phyloP scores from a whole-genome alignment of 1,140 invertebrate species.

The Trichonephila clavata region DNA sequence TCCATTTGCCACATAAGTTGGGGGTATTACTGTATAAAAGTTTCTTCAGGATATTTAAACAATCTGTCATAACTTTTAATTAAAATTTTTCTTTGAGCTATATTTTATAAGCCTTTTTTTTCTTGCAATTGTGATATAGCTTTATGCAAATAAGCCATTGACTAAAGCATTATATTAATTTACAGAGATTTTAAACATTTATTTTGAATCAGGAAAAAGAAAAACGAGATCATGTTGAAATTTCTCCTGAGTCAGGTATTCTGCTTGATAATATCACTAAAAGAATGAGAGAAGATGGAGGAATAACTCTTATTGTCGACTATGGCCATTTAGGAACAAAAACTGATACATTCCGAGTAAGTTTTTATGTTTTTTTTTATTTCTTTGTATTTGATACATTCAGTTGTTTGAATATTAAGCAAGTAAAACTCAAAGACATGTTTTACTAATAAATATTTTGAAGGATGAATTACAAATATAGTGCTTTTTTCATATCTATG shows the following conservation, averaged over 20 bases:
- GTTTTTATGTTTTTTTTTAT: not conserved
- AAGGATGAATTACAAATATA: no score
- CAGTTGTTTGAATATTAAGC: no score
- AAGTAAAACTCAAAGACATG: no score
- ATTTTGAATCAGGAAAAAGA: constrained; percentile 77
- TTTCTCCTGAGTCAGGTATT: constrained; percentile 88
- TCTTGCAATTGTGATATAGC: not conserved
- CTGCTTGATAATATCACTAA: constrained; percentile 88
- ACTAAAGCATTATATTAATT: not conserved
- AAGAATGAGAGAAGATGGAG: constrained; percentile 87
- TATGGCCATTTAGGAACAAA: constrained; percentile 96
- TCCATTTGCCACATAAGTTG: no score
- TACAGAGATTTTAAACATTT: not conserved
- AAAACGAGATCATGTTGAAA: constrained; percentile 86
- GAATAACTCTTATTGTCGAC: constrained; percentile 93
- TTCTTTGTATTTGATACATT: no score
- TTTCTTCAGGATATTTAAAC: not conserved
- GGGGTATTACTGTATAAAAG: no score
- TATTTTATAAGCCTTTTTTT: not conserved
- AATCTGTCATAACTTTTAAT: not conserved
- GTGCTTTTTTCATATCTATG: no score
- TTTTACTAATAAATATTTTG: no score
- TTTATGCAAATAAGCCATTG: not conserved
- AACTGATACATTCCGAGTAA: constrained; percentile 92
- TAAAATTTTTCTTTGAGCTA: not conserved